Conservation (phyloP, 2,888 invertebrate genomes). For the Latheticus oryzae region DNA sequence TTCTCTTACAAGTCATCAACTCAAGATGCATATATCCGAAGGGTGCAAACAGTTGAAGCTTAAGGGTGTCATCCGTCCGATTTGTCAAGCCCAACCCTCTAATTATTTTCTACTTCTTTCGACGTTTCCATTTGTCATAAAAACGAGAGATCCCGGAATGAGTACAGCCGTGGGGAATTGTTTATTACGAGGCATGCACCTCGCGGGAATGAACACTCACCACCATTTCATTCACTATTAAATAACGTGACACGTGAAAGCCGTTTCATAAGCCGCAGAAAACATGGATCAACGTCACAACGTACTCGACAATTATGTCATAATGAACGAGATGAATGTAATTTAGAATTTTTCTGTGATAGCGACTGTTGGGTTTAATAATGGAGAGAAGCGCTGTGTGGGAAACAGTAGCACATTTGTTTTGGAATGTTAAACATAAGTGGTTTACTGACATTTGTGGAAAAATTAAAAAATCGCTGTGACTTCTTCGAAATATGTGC, state of each 20-base stretch:
- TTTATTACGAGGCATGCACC: constrained; percentile 43
- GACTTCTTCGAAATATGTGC: too few relatives aligned
- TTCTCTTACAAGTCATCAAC: too few relatives aligned
- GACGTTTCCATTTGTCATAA: constrained; percentile 46
- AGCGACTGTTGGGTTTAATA: too few relatives aligned
- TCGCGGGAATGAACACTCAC: constrained; percentile 38
- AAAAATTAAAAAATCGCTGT: too few relatives aligned
- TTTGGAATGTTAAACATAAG: too few relatives aligned
- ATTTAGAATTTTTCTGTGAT: too few relatives aligned
- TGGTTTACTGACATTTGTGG: too few relatives aligned
- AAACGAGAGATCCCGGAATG: constrained; percentile 41
- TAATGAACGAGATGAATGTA: constrained; percentile 20
- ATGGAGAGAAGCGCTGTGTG: too few relatives aligned
- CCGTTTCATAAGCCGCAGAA: constrained; percentile 40
- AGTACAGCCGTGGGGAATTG: constrained; percentile 44
- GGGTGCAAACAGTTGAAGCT: constrained; percentile 2
- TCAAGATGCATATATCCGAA: constrained; percentile 14
- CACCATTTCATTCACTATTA: constrained; percentile 45
- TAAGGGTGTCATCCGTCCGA: constrained; percentile 13
- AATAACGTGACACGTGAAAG: constrained; percentile 42
- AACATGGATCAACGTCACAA: constrained; percentile 39
- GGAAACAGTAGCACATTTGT: too few relatives aligned
- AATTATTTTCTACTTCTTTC: constrained; percentile 49
- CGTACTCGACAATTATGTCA: constrained; percentile 37
- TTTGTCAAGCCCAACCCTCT: constrained; percentile 29